phyloP scores from a whole-genome alignment of 2,888 invertebrate genomes.

The Zeuzera pyrina region DNA sequence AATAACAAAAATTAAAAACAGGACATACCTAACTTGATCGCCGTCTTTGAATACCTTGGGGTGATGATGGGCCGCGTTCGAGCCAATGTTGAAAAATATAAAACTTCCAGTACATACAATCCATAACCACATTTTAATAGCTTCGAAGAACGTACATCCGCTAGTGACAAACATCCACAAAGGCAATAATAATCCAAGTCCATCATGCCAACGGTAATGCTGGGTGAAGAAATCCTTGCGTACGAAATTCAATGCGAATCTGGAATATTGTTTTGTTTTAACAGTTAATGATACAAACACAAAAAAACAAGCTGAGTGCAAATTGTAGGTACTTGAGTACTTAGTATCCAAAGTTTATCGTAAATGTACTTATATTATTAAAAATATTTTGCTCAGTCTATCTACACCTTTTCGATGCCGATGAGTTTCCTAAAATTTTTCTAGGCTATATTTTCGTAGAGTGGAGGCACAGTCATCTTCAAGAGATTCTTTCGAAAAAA shows the following conservation, averaged over 20 bases:
- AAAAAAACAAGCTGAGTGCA: not conserved
- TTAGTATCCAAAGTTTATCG: not conserved
- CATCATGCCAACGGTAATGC: conserved; percentile 48
- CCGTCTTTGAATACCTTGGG: conserved; percentile 87
- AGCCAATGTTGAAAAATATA: conserved; percentile 75
- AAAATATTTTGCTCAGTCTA: too few relatives aligned
- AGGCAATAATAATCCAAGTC: conserved; percentile 46
- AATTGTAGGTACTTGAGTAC: not conserved
- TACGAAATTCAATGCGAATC: conserved; percentile 31
- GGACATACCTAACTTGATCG: conserved; percentile 76
- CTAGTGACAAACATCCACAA: conserved; percentile 50
- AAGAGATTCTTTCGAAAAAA: too few relatives aligned
- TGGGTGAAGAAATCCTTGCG: conserved; percentile 34
- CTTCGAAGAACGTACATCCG: conserved; percentile 34
- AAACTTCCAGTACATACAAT: conserved; percentile 73
- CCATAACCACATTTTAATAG: conserved; percentile 69
- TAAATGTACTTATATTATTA: too few relatives aligned
- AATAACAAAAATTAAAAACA: too few relatives aligned
- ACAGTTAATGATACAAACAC: not conserved
- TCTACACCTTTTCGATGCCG: too few relatives aligned
- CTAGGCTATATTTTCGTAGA: too few relatives aligned
- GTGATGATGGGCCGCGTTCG: conserved; percentile 87
- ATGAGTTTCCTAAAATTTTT: too few relatives aligned
- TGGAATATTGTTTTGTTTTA: conserved; percentile 22
- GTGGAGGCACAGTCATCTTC: too few relatives aligned